Evolutionary conservation across 1,140 invertebrate genomes (phyloP).

Genomic region (Kradibia gibbosae): DNA sequence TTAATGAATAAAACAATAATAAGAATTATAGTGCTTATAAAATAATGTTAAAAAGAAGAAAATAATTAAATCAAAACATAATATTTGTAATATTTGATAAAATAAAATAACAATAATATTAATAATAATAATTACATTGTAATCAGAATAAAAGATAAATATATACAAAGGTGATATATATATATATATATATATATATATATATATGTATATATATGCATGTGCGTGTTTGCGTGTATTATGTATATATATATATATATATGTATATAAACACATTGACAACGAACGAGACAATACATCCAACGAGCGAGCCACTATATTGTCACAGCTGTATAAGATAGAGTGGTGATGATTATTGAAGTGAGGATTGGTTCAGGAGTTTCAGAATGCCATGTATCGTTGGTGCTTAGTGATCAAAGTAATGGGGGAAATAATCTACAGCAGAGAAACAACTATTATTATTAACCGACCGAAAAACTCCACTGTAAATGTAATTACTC

Average conservation of each 20-base stretch:
- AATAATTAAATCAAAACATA: too few relatives aligned
- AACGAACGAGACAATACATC: slow-evolving; percentile 74
- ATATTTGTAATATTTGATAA: background rate
- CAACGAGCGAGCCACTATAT: slow-evolving; percentile 74
- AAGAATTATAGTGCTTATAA: background rate
- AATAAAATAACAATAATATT: slow-evolving; percentile 31
- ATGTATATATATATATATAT: slow-evolving; percentile 7
- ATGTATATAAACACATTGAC: slow-evolving; percentile 70
- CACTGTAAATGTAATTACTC: too few relatives aligned
- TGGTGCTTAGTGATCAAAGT: background rate
- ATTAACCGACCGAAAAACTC: too few relatives aligned
- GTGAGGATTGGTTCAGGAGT: slow-evolving; percentile 24
- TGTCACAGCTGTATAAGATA: slow-evolving; percentile 67
- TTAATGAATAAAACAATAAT: slow-evolving; percentile 59
- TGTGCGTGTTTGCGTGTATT: slow-evolving; percentile 53
- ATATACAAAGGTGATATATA: slow-evolving; percentile 68
- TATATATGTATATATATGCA: background rate
- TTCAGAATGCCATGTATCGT: background rate
- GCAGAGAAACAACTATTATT: background rate
- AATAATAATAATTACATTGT: slow-evolving; percentile 65
- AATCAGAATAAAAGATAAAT: slow-evolving; percentile 67
- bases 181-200: slow-evolving; percentile 40
- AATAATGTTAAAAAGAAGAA: too few relatives aligned
- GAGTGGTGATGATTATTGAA: slow-evolving; percentile 50
- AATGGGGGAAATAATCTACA: slow-evolving; percentile 44